Evolutionary conservation across 2,797 vertebrate genomes (phyloP).

Genomic region (Peromyscus melanophrys): DNA sequence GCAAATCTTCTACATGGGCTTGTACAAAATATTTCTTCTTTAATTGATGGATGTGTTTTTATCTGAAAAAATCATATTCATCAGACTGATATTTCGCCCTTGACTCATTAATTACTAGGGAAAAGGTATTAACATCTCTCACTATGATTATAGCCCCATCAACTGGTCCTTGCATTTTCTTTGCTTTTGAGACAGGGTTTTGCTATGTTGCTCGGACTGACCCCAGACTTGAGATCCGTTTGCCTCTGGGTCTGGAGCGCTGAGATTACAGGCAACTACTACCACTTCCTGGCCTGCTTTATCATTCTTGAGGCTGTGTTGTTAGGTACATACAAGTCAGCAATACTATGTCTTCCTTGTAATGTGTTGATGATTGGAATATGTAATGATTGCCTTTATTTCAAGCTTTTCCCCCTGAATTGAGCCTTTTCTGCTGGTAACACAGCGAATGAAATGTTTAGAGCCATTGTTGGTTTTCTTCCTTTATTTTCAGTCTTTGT

Average conservation of each 20-base stretch:
- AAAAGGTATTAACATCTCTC: background rate
- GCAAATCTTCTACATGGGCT: background rate
- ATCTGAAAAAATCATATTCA: background rate
- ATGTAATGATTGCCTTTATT: background rate
- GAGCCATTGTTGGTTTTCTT: background rate
- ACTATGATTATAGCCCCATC: background rate
- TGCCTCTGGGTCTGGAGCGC: background rate
- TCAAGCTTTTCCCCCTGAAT: background rate
- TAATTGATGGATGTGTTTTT: background rate
- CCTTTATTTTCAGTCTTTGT: constrained; percentile 14
- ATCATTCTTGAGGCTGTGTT: background rate
- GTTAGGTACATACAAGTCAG: background rate
- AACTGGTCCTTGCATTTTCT: background rate
- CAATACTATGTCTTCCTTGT: background rate
- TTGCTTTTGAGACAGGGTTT: background rate
- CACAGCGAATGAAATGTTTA: background rate
- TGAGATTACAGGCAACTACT: background rate
- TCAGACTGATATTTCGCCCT: background rate
- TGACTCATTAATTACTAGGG: background rate
- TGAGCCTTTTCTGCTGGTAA: background rate
- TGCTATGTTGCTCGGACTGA: background rate
- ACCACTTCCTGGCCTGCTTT: background rate
- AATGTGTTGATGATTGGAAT: background rate
- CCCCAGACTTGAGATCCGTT: background rate
- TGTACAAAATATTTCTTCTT: constrained; percentile 6